These are phyloP conservation scores for Tympanuchus pallidicinctus DNA, from an alignment of 2,113 vertebrate genomes.

Conservation along the genomic window DNA sequence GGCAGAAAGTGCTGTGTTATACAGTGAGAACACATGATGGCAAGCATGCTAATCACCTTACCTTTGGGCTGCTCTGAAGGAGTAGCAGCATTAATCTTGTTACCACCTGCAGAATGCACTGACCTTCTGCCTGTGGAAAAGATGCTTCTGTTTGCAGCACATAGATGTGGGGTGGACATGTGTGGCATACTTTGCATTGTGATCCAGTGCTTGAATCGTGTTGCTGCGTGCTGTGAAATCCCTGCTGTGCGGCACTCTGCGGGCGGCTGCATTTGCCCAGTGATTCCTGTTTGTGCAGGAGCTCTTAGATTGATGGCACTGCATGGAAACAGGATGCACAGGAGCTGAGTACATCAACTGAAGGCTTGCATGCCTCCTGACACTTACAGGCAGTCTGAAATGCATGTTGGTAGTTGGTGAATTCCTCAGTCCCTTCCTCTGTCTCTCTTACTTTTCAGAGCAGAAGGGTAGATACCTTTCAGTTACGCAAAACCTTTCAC, in stretches of 20 bases:
- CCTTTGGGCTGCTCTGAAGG: not conserved
- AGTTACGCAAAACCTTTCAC: accelerated
- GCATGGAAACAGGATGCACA: not conserved
- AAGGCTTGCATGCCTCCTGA: not conserved
- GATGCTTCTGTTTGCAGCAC: not conserved
- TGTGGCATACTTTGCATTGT: accelerated
- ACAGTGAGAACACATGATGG: not conserved
- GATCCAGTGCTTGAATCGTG: not conserved
- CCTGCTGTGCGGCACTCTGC: not conserved
- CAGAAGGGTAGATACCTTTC: not conserved
- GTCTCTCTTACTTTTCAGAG: not conserved
- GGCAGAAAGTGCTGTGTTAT: not conserved
- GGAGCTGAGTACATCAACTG: not conserved
- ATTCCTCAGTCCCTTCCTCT: not conserved
- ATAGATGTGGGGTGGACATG: accelerated
- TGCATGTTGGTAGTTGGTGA: not conserved
- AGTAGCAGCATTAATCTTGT: not conserved
- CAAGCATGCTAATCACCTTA: not conserved
- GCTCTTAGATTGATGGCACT: not conserved
- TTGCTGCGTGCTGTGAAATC: not conserved
- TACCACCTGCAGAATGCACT: not conserved
- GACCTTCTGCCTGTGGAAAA: not conserved
- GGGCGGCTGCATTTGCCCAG: not conserved
- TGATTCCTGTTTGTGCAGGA: not conserved
- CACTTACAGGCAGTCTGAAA: not conserved